phyloP scores from a whole-genome alignment of 2,797 vertebrate genomes.

The Channallabes apus region DNA sequence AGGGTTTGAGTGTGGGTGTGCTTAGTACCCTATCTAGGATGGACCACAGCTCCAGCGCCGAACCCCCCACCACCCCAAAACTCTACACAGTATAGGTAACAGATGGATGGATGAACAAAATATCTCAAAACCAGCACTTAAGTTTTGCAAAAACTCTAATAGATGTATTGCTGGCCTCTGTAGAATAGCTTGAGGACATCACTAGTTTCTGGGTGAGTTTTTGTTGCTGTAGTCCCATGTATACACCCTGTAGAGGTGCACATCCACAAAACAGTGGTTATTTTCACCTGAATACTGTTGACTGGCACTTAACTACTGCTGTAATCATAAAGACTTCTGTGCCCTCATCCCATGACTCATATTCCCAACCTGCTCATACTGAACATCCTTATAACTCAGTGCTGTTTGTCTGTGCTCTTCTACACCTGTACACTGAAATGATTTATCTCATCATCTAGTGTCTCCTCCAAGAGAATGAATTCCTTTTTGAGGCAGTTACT shows the following conservation, averaged over 20 bases:
- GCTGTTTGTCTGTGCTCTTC: neutral
- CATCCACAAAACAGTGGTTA: neutral
- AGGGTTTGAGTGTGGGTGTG: no score
- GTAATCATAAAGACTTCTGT: neutral
- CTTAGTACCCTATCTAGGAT: no score
- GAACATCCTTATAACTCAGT: neutral
- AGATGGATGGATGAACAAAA: conserved; percentile 1
- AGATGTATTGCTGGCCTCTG: neutral
- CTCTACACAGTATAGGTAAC: no score
- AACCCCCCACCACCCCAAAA: no score
- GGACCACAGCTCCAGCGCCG: no score
- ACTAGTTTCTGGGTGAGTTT: neutral
- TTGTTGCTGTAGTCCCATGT: neutral
- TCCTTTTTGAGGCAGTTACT: neutral
- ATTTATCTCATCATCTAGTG: neutral
- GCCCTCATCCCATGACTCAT: neutral
- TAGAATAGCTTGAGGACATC: neutral
- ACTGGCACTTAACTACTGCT: neutral
- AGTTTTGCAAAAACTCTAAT: neutral
- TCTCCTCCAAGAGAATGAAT: neutral
- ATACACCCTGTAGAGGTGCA: neutral
- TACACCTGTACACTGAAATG: conserved; percentile 1
- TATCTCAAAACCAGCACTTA: neutral
- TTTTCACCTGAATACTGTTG: neutral
- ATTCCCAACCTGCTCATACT: neutral